These are phyloP conservation scores for Mythimna ferrago DNA, from an alignment of 2,888 invertebrate genomes.

Conservation along the genomic window DNA sequence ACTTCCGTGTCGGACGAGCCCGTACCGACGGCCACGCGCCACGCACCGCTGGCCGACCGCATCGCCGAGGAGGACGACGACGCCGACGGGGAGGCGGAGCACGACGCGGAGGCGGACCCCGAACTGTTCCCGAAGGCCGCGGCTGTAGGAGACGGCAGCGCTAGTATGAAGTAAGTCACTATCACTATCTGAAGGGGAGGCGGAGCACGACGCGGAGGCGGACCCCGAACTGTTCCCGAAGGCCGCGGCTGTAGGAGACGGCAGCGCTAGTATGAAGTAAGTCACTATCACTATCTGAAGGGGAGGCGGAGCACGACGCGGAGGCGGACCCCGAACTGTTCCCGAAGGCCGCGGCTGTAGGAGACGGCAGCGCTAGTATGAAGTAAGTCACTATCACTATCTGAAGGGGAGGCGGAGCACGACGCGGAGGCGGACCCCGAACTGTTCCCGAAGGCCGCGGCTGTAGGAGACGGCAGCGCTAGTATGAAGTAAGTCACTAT, in stretches of 20 bases:
- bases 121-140: conserved; percentile 20
- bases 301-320: conserved; percentile 62
- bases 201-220: conserved; percentile 71
- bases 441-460: conserved; percentile 29
- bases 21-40: conserved; percentile 74
- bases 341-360: conserved; percentile 55
- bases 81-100: conserved; percentile 49
- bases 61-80: conserved; percentile 82
- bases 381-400: conserved; percentile 69
- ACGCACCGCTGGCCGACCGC: conserved; percentile 79
- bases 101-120: conserved; percentile 67
- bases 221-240: neutral
- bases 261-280: conserved; percentile 71
- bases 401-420: conserved; percentile 59
- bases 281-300: conserved; percentile 40
- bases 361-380: conserved; percentile 68
- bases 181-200: neutral
- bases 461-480: conserved; percentile 65
- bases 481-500: conserved; percentile 71
- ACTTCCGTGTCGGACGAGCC: conserved; percentile 60
- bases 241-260: conserved; percentile 66
- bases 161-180: conserved; percentile 71
- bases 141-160: conserved; percentile 66
- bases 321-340: conserved; percentile 61
- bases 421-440: conserved; percentile 66